A percentile compares a stretch with the other conserved stretches of the same genome.
phyloP scores from a whole-genome alignment of 2,888 invertebrate genomes.

The Hololepta plana region DNA sequence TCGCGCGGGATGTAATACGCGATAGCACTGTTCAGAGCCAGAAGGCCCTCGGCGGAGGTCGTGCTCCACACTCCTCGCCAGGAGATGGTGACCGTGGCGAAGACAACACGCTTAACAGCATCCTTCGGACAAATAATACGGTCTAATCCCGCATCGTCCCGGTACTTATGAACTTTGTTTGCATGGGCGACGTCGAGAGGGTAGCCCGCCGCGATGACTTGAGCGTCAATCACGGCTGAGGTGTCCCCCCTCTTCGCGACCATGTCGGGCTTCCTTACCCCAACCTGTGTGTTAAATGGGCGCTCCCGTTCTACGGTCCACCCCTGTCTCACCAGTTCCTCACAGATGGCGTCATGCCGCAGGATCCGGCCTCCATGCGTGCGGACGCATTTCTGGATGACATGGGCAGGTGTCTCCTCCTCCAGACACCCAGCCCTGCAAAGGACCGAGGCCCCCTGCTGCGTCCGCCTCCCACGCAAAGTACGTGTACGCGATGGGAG shows the following conservation, averaged over 20 bases:
- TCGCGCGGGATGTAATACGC: too few relatives aligned
- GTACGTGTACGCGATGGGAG: slow-evolving; percentile 13
- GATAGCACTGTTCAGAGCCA: neutral
- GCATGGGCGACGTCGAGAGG: slow-evolving; percentile 7
- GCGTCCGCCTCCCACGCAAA: slow-evolving; percentile 12
- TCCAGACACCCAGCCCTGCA: slow-evolving; percentile 18
- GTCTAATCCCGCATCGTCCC: neutral
- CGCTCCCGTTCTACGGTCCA: slow-evolving; percentile 16
- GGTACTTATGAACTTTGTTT: neutral
- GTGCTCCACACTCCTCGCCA: slow-evolving; percentile 1
- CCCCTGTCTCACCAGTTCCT: slow-evolving; percentile 12
- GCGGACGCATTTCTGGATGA: slow-evolving; percentile 17
- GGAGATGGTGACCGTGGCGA: neutral
- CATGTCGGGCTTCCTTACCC: slow-evolving; percentile 18
- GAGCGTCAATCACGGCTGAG: slow-evolving; percentile 17
- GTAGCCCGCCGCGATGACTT: slow-evolving; percentile 17
- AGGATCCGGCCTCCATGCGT: slow-evolving; percentile 20
- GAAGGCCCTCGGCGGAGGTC: neutral
- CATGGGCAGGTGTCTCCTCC: slow-evolving; percentile 18
- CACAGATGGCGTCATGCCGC: slow-evolving; percentile 17
- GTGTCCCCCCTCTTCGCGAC: slow-evolving; percentile 12
- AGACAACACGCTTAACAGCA: neutral
- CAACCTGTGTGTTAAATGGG: slow-evolving; percentile 11
- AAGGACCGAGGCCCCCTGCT: neutral
- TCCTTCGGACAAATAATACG: too few relatives aligned